Evolutionary conservation across 2,888 invertebrate genomes (phyloP), one percentile per base, ranked within the genome.

Genomic region (Caradrina kadenii): DNA sequence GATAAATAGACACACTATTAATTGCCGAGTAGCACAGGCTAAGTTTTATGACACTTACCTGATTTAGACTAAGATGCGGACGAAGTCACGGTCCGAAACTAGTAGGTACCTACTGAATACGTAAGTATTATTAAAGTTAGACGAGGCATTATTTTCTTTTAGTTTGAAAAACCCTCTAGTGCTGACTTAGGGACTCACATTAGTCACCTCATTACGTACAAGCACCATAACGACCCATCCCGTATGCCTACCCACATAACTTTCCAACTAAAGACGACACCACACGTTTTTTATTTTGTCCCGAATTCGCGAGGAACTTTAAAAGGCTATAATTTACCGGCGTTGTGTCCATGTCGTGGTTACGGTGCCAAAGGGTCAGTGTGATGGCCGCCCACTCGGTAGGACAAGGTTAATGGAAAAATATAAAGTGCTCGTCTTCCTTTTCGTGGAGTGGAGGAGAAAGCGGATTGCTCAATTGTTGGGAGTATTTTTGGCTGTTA

Each of bases 361-460:
- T 74, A 80, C 49, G 71, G 73, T 76, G 81, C 69, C 61, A 74
- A 63, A 81, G 69, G 81, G 81, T 81, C 83, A 83, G 75, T 62
- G 63, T 19, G 73, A 69, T 73, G 76, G 45, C 54, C 78, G 60
- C 78, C 78, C 78, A 73, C 73, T 59, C 70, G 52, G 19, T 59
- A 62, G 70, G 65, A 74, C 78, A 66, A 70, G 74, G 63, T 74
- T 78, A 77, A 77, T 77, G 74, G 69, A 61, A 70, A 74, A 65
- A 65, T 58, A 74, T 73, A 70, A 78, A 74, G 67, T 73, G 60
- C 74, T 49, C 74, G 64, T 76, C 76, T 74, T 74, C 70, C 63
- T 74, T 66, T 45, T 61, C 45, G 39, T 35, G 35, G 35, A 8
- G 39, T 39, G 11, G 13, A 11, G 59, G 72, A 76, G 76, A 76